A percentile compares a stretch with the other conserved stretches of the same genome.
Conservation (phyloP, 35 echinoderm and acorn worm species). For the Ophioderma brevispina region DNA sequence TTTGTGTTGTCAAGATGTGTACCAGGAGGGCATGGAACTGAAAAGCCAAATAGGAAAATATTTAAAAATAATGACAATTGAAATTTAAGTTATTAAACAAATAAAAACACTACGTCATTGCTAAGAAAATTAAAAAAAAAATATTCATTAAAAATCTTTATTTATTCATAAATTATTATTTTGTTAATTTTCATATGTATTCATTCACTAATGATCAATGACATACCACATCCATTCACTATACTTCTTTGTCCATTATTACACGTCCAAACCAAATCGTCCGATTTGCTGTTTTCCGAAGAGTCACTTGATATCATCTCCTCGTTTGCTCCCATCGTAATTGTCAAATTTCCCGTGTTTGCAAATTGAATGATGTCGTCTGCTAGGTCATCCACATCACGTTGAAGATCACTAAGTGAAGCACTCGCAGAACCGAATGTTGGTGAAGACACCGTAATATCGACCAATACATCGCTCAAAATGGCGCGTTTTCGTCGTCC, state of each 20-base stretch:
- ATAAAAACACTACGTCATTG: no score
- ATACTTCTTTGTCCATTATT: background rate
- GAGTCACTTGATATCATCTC: background rate
- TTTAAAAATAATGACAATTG: no score
- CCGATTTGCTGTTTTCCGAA: background rate
- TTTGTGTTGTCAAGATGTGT: background rate
- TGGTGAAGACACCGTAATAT: constrained; percentile 5
- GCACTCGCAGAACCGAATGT: background rate
- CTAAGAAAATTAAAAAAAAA: no score
- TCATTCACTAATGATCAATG: no score
- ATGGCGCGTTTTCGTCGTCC: background rate
- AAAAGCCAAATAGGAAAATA: no score
- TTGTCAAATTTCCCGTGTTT: background rate
- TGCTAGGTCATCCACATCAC: constrained; percentile 1
- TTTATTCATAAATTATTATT: no score
- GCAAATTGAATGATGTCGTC: background rate
- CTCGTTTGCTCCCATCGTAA: background rate
- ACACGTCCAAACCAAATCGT: constrained; percentile 9
- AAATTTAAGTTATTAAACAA: no score
- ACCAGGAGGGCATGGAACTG: constrained; percentile 26
- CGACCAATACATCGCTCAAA: constrained; percentile 17
- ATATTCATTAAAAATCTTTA: no score
- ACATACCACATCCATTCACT: constrained; percentile 23
- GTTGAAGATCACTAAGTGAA: constrained; percentile 10
- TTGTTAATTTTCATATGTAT: no score